A percentile compares a stretch with the other conserved stretches of the same genome.
Evolutionary conservation across 2,113 vertebrate species (phyloP).

Genomic region (Trichechus manatus): DNA sequence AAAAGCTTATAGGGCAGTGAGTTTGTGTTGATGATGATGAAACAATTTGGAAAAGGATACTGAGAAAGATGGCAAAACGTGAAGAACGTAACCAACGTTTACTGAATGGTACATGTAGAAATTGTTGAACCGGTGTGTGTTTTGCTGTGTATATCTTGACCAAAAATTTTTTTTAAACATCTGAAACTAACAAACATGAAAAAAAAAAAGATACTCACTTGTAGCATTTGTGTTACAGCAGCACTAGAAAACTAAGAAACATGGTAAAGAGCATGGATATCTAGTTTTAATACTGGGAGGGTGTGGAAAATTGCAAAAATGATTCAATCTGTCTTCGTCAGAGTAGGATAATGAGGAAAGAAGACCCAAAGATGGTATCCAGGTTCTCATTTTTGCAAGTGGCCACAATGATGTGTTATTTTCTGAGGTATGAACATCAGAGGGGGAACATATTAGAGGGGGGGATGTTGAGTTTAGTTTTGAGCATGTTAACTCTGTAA

Average conservation of each 20-base stretch:
- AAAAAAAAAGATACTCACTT: too few species aligned
- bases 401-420: too few species aligned
- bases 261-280: background rate
- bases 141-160: background rate
- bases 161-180: background rate
- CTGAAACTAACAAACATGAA: background rate
- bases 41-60: background rate
- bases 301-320: background rate
- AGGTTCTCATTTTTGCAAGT: background rate
- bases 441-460: background rate
- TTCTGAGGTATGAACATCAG: fast-evolving
- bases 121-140: background rate
- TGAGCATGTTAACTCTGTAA: fast-evolving
- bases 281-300: background rate
- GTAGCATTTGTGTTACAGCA: background rate
- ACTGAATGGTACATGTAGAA: background rate
- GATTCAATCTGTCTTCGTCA: background rate
- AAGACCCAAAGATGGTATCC: background rate
- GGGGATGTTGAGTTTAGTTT: fast-evolving
- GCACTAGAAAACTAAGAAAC: background rate
- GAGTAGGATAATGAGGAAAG: background rate
- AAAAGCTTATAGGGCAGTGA: background rate
- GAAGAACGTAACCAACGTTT: background rate
- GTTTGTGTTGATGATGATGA: background rate
- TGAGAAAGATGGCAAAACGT: background rate